A percentile compares a stretch with the other conserved stretches of the same genome.
phyloP scores from a whole-genome alignment of 92 coral and sea anemone genomes.

The Metridium senile region DNA sequence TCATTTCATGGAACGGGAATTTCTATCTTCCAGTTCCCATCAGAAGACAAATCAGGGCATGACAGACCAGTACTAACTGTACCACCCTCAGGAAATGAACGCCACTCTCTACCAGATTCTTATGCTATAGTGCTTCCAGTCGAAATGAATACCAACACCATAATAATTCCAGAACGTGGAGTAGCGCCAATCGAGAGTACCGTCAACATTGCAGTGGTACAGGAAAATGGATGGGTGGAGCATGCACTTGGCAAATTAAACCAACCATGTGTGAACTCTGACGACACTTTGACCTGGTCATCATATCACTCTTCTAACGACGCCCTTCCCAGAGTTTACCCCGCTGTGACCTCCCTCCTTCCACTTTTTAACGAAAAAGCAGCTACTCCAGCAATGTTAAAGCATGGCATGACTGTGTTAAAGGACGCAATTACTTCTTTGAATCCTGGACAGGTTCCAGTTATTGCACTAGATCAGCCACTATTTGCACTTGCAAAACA shows the following conservation, averaged over 20 bases:
- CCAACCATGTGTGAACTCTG: conserved; percentile 6
- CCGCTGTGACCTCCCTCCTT: conserved; percentile 48
- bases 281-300: conserved; percentile 46
- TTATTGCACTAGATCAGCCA: conserved; percentile 63
- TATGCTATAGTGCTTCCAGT: conserved; percentile 51
- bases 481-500: conserved; percentile 61
- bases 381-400: conserved; percentile 59
- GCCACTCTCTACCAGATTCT: conserved; percentile 40
- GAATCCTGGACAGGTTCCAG: conserved; percentile 54
- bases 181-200: background rate
- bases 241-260: conserved; percentile 30
- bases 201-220: no score
- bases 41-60: background rate
- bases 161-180: conserved; percentile 6
- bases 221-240: conserved; percentile 45
- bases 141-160: conserved; percentile 38
- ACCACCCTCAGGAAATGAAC: conserved; percentile 38
- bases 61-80: conserved; percentile 6
- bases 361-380: conserved; percentile 42
- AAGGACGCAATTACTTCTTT: conserved; percentile 32
- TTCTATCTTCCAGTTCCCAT: conserved; percentile 35
- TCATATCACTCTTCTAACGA: conserved; percentile 56
- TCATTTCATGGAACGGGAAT: conserved; percentile 65
- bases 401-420: conserved; percentile 63
- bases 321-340: conserved; percentile 13